Percentiles rank a stretch among this genome's conserved stretches.
Evolutionary conservation across 2,888 invertebrate species (phyloP).

Genomic region (Torymus auratus): DNA sequence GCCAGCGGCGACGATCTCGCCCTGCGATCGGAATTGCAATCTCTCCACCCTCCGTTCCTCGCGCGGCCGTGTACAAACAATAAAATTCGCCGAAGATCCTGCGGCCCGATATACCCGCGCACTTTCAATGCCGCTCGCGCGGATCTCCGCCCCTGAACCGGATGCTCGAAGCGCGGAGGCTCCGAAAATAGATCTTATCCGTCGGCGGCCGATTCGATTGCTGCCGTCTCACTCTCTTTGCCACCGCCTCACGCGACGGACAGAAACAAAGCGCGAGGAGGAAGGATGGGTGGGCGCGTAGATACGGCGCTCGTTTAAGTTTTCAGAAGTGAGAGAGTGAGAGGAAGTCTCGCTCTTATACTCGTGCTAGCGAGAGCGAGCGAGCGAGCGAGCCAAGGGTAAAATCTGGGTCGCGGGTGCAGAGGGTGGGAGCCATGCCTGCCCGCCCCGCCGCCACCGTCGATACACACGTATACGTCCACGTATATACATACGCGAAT

Average conservation of each 20-base stretch:
- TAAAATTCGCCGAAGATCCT: no score
- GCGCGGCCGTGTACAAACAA: no score
- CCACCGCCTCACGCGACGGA: background rate
- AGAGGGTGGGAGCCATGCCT: background rate
- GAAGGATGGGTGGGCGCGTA: background rate
- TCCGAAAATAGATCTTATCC: no score
- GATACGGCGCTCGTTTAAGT: slow-evolving; percentile 4
- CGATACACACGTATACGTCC: background rate
- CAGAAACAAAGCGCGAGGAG: background rate
- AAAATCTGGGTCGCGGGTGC: slow-evolving; percentile 38
- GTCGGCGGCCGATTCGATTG: no score
- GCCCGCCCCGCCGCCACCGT: background rate
- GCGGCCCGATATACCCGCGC: no score
- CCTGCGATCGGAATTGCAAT: no score
- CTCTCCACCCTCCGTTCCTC: no score
- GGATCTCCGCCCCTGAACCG: no score
- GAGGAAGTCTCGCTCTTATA: background rate
- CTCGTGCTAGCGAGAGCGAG: background rate
- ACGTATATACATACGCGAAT: slow-evolving; percentile 10
- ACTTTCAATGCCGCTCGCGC: no score
- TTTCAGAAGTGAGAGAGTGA: slow-evolving; percentile 33
- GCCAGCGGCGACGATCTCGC: no score
- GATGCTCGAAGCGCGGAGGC: no score
- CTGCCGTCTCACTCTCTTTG: no score
- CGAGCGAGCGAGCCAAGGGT: slow-evolving; percentile 18